Percentiles rank a stretch among this genome's conserved stretches.
Evolutionary conservation across 1,140 invertebrate species (phyloP).

Genomic region (Cydia fagiglandana): DNA sequence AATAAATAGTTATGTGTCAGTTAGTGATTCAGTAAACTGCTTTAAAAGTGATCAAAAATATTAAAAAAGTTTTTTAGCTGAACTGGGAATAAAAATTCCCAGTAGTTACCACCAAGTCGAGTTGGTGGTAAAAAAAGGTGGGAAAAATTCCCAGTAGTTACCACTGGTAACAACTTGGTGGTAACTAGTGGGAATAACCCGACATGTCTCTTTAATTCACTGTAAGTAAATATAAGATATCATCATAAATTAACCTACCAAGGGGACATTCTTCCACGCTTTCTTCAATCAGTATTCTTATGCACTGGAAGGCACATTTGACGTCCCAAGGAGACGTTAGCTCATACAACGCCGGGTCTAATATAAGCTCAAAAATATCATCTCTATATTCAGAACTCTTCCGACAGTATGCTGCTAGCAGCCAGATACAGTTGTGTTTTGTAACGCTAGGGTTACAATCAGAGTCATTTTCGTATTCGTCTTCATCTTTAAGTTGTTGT

Average conservation of each 20-base stretch:
- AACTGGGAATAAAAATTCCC: no score
- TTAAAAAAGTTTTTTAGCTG: no score
- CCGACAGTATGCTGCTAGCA: constrained; percentile 62
- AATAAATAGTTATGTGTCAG: no score
- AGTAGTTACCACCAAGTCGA: no score
- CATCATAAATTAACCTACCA: constrained; percentile 47
- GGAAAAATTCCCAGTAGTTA: no score
- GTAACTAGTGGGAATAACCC: no score
- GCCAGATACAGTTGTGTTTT: constrained; percentile 55
- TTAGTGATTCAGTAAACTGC: no score
- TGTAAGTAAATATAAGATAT: constrained; percentile 10
- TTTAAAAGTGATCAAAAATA: no score
- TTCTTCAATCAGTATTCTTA: constrained; percentile 51
- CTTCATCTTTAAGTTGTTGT: constrained; percentile 47
- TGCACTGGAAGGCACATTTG: constrained; percentile 53
- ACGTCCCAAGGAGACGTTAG: constrained; percentile 50
- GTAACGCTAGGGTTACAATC: constrained; percentile 50
- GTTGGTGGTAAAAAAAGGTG: no score
- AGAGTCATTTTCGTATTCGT: constrained; percentile 49
- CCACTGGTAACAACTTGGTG: no score
- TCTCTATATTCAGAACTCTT: constrained; percentile 47
- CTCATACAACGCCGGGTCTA: constrained; percentile 59
- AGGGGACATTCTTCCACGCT: constrained; percentile 50
- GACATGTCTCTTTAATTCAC: neutral
- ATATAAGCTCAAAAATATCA: constrained; percentile 59